Evolutionary conservation across 2,888 invertebrate genomes (phyloP), one percentile per base, ranked within the genome.

Genomic region (Arctia plantaginis): DNA sequence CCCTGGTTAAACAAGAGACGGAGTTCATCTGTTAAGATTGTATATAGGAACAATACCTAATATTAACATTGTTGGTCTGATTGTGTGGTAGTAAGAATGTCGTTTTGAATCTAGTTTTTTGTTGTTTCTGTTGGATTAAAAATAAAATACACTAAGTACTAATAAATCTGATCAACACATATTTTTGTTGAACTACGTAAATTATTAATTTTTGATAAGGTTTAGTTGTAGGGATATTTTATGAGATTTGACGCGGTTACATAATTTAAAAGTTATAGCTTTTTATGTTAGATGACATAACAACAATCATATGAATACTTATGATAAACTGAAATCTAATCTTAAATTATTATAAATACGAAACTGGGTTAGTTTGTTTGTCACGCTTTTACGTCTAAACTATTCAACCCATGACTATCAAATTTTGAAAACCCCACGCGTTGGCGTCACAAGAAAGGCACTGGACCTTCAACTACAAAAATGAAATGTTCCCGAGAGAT

Each of bases 21-120:
- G 72, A 75, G 77, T 80, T 84, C 74, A 80, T 82, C 77, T 75
- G 47, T 75, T 67, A 39, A 69, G 71, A 76, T 76, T 77, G 74
- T 69, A 72, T 76, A 71, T 27, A 69, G 51, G 51, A 10, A 51
- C 23, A 23, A 20, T 47, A n/a, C n/a, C n/a, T 51, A 79, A 51
- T 74, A 41, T 64, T 51, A 51, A n/a, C 27, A 30, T 59, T 62
- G 62, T 62, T 30, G 55, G 39, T 39, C 69, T 18, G 23, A 55
- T 70, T 33, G 55, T 66, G 64, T 64, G n/a, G 44, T n/a, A 44
- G 51, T 62, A 70, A 55, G 65, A 69, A 67, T 59, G 72, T 72
- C 41, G 66, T 66, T 66, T 59, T 59, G 47, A 33, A 72, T 67
- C 59, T 72, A 67, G 62, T 72, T 66, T 66, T 72, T 72, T 27